Evolutionary conservation across 2,888 invertebrate genomes (phyloP).

Genomic region (Acanthoscelides obtectus): DNA sequence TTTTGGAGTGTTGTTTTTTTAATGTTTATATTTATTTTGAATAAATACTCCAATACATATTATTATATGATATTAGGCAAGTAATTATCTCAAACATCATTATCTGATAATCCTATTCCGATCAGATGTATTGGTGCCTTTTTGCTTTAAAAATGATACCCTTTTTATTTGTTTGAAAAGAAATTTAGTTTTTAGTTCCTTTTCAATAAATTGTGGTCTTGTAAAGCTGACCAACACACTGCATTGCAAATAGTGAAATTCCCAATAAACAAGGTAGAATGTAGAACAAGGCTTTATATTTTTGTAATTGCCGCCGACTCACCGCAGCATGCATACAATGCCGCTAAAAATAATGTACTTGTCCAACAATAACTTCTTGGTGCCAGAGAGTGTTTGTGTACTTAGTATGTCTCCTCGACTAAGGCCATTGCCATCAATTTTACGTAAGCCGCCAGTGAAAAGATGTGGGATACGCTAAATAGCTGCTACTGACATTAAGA

Average conservation of each 20-base stretch:
- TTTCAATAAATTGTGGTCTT: too few species aligned
- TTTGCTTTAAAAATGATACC: too few species aligned
- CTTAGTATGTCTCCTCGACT: not conserved
- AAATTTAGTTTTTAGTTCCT: too few species aligned
- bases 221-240: not conserved
- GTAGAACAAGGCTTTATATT: slow-evolving; percentile 20
- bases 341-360: not conserved
- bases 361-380: not conserved
- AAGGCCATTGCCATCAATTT: not conserved
- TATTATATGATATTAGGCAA: too few species aligned
- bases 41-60: too few species aligned
- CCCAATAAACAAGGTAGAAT: slow-evolving; percentile 9
- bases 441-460: not conserved
- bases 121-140: too few species aligned
- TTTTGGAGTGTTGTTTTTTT: too few species aligned
- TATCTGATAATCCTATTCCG: too few species aligned
- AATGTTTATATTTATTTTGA: too few species aligned
- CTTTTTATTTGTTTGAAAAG: too few species aligned
- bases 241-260: not conserved
- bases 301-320: slow-evolving; percentile 10
- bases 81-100: too few species aligned
- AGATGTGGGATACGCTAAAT: not conserved
- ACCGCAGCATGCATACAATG: not conserved
- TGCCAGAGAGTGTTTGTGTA: not conserved
- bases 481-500: not conserved